phyloP scores from a whole-genome alignment of 2,797 vertebrate species.

The Sciurus vulgaris region DNA sequence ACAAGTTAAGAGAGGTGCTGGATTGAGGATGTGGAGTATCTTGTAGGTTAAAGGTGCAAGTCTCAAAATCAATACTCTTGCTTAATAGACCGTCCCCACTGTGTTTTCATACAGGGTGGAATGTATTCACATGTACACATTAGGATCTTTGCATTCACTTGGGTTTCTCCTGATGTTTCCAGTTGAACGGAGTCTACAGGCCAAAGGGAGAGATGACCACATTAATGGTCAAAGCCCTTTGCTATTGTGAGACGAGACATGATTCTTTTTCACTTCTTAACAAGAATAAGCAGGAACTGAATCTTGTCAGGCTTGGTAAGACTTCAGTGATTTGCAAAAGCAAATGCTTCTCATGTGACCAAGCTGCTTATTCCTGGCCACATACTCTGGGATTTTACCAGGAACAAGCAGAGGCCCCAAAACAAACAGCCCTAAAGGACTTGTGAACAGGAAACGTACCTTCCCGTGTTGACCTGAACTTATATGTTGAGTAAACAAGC shows the following conservation, averaged over 20 bases:
- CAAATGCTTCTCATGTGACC: constrained; percentile 58
- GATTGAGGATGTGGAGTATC: constrained; percentile 78
- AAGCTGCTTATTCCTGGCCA: constrained; percentile 48
- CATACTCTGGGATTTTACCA: constrained; percentile 58
- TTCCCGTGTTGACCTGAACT: constrained; percentile 79
- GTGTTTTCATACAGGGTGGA: constrained; percentile 76
- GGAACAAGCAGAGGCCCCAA: constrained; percentile 69
- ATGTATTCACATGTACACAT: constrained; percentile 71
- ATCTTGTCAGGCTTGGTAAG: constrained; percentile 42
- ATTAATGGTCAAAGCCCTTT: neutral
- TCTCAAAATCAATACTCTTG: constrained; percentile 87
- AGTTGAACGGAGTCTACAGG: neutral
- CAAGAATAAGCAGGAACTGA: constrained; percentile 46
- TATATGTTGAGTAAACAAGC: constrained; percentile 77
- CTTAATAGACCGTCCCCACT: constrained; percentile 81
- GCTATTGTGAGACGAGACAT: neutral
- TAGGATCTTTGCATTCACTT: constrained; percentile 57
- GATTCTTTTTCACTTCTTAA: constrained; percentile 5
- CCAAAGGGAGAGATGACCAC: neutral
- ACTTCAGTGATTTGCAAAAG: constrained; percentile 50
- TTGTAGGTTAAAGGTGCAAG: constrained; percentile 87
- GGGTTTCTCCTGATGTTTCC: constrained; percentile 27
- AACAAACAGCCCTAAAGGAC: constrained; percentile 78
- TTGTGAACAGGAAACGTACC: constrained; percentile 72
- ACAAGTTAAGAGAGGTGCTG: constrained; percentile 80